phyloP scores from a whole-genome alignment of 1,140 invertebrate genomes.

The Halyomorpha halys region DNA sequence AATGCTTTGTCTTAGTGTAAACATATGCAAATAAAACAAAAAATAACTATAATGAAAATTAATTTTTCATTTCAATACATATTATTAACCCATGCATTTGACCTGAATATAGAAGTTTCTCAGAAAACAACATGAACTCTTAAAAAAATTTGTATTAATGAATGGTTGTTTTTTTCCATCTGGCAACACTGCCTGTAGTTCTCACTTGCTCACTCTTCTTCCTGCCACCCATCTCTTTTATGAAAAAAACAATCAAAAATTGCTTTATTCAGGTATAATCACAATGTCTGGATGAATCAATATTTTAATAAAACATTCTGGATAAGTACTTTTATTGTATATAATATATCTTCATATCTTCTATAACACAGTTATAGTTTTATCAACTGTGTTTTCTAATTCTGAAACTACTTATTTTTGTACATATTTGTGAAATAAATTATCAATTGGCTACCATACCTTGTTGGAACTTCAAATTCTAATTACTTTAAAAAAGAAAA shows the following conservation, averaged over 20 bases:
- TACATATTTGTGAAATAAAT: background rate
- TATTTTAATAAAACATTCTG: constrained; percentile 5
- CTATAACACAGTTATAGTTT: constrained; percentile 14
- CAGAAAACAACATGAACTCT: no score
- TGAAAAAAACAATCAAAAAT: background rate
- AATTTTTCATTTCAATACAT: no score
- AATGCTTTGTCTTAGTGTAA: background rate
- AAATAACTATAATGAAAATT: no score
- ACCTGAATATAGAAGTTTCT: no score
- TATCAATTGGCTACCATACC: no score
- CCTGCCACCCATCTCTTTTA: constrained; percentile 10
- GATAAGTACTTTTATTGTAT: constrained; percentile 1
- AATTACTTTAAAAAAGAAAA: no score
- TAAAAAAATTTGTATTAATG: background rate
- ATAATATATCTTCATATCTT: constrained; percentile 16
- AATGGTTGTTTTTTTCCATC: constrained; percentile 12
- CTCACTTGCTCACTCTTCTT: constrained; percentile 13
- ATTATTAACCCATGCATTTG: no score
- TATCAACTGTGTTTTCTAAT: constrained; percentile 12
- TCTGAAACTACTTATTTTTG: constrained; percentile 9
- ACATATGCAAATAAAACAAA: no score
- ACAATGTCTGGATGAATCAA: background rate
- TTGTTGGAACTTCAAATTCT: no score
- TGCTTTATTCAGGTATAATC: background rate
- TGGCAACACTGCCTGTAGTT: constrained; percentile 8